Evolutionary conservation across 1,140 invertebrate species (phyloP).

Genomic region (Plutomurus gul): DNA sequence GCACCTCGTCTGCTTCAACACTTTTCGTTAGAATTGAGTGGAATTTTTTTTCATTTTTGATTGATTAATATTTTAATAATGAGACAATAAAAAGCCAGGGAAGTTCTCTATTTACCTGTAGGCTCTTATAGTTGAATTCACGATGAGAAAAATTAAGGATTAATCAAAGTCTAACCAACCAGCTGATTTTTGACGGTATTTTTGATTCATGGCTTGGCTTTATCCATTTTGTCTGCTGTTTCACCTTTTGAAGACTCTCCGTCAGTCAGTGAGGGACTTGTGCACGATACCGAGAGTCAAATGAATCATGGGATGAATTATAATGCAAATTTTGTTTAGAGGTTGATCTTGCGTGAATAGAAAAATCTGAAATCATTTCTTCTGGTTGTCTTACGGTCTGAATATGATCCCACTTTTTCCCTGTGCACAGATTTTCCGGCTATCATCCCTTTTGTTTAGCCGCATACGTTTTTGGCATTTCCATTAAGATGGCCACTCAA

Average conservation of each 20-base stretch:
- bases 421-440: background rate
- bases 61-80: no score
- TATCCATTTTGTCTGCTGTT: background rate
- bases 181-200: constrained; percentile 18
- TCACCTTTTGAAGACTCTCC: background rate
- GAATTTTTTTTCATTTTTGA: no score
- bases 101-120: background rate
- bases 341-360: background rate
- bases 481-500: background rate
- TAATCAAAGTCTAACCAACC: constrained; percentile 2
- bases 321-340: background rate
- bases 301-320: background rate
- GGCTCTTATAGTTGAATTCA: background rate
- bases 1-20: no score
- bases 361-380: background rate
- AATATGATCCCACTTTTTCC: background rate
- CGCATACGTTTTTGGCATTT: background rate
- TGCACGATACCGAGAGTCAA: background rate
- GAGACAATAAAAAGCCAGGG: no score
- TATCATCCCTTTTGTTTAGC: background rate
- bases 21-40: no score
- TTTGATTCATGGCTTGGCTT: background rate
- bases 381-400: background rate
- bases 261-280: background rate
- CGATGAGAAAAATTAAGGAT: background rate